Base-by-base conservation (phyloP, 2,797 vertebrate genomes). In the Muscicapa striata region DNA sequence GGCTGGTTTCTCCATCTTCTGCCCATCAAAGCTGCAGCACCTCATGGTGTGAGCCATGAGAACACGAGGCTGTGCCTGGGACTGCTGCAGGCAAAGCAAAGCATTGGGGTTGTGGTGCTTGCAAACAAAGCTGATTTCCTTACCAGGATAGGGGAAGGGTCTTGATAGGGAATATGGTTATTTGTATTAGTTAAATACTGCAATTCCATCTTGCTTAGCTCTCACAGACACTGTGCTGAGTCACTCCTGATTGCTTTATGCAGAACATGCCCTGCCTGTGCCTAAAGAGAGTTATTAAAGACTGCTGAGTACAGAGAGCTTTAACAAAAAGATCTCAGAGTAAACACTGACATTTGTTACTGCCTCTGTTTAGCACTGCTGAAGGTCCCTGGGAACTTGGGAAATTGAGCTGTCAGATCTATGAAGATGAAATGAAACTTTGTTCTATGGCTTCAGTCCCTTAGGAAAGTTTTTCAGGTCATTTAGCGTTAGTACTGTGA, bases 361-460 rank as follows among this genome's bases (percentile, higher is more conserved):
- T 90, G 95, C 94, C 91, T 95, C 84, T 58, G 45, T 78, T 70
- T 88, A 94, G 92, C 54, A 34, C 75, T 67, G 67, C 93, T 74
- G 69, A 61, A 84, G 78, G 89, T 92, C 92, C 92, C 77, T 1
- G 5, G 88, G 41, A 96, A 92, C 96, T 91, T 88, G 87, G 86
- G 93, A 97, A 97, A 97, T 97, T 96, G 97, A 98, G 96, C 97
- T 97, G 97, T 98, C 97, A 97, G 89, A 51, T 12, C 82, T 58
- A 95, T 29, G 86, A 97, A 97, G 97, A 97, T 95, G 95, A 97
- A 97, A 97, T 86, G 93, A 94, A 97, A 96, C 91, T 97, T 97
- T 95, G 95, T 97, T 97, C 97, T 91, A 1, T 62, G 93, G 80
- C 82, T 96, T 51, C 38, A 57, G 87, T 84, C 96, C 95, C 96